A percentile compares a stretch with the other conserved stretches of the same genome.
phyloP scores from a whole-genome alignment of 2,113 vertebrate species.

The Bombycilla garrulus region DNA sequence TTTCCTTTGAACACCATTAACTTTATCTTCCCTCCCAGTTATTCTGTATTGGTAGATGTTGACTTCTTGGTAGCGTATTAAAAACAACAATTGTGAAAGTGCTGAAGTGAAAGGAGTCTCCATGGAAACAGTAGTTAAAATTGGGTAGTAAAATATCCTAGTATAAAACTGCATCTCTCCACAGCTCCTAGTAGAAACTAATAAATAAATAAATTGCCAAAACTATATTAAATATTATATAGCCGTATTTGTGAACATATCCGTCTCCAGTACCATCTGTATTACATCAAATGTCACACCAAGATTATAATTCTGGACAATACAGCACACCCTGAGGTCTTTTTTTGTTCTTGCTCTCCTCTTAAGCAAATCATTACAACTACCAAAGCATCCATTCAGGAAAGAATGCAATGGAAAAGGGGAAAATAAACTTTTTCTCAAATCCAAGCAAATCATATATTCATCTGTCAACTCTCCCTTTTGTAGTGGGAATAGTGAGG shows the following conservation, averaged over 20 bases:
- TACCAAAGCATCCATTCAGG: rapidly evolving
- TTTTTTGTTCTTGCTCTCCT: neutral
- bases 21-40: neutral
- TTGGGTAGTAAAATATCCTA: neutral
- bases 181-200: neutral
- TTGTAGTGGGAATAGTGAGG: neutral
- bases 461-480: neutral
- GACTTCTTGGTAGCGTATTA: neutral
- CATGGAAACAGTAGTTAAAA: neutral
- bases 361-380: neutral
- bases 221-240: neutral
- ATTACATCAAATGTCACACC: neutral
- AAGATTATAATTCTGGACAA: neutral
- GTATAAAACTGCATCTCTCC: neutral
- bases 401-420: neutral
- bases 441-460: neutral
- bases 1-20: neutral
- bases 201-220: neutral
- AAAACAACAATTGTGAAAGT: neutral
- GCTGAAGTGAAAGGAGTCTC: neutral
- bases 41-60: neutral
- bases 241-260: neutral
- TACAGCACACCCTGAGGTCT: rapidly evolving
- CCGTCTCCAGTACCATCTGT: neutral
- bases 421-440: neutral